Conservation (phyloP, 2,113 vertebrate genomes). For the Platichthys stellatus region DNA sequence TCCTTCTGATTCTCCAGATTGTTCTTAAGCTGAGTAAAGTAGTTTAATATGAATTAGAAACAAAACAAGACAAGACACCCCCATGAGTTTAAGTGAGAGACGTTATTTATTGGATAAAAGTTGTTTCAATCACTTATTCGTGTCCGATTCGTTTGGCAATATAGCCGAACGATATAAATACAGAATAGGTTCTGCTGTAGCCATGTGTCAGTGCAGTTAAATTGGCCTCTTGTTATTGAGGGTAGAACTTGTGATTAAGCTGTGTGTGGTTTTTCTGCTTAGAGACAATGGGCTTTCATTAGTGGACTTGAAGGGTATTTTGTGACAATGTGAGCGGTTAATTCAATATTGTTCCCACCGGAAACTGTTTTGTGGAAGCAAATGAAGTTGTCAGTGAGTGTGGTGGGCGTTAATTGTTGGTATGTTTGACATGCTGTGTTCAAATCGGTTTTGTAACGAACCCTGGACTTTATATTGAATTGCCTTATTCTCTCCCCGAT, state of each 20-base stretch:
- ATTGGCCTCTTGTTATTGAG: conserved; percentile 23
- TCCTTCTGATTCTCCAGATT: conserved; percentile 46
- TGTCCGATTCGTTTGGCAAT: conserved; percentile 23
- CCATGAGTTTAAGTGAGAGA: conserved; percentile 4
- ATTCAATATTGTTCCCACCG: conserved; percentile 15
- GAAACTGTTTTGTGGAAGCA: conserved; percentile 12
- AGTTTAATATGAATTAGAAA: conserved; percentile 3
- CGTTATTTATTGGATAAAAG: conserved; percentile 2
- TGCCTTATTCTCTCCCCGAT: conserved; percentile 61
- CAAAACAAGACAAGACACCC: neutral
- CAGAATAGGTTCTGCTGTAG: conserved; percentile 24
- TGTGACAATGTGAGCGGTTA: conserved; percentile 28
- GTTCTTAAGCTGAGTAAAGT: conserved; percentile 28
- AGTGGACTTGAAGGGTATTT: conserved; percentile 42
- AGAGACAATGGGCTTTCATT: conserved; percentile 30
- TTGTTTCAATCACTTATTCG: conserved; percentile 11
- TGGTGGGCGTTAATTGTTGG: conserved; percentile 4
- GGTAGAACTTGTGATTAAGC: conserved; percentile 26
- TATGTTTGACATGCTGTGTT: conserved; percentile 42
- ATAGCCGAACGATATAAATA: neutral
- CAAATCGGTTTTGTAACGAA: conserved; percentile 35
- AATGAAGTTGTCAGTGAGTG: conserved; percentile 16
- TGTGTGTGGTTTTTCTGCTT: conserved; percentile 42
- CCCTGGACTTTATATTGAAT: conserved; percentile 47
- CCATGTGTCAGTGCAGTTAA: conserved; percentile 26